Percentiles rank a stretch among this genome's conserved stretches.
Evolutionary conservation across 2,888 invertebrate genomes (phyloP).

Genomic region (Plagiodera versicolora): DNA sequence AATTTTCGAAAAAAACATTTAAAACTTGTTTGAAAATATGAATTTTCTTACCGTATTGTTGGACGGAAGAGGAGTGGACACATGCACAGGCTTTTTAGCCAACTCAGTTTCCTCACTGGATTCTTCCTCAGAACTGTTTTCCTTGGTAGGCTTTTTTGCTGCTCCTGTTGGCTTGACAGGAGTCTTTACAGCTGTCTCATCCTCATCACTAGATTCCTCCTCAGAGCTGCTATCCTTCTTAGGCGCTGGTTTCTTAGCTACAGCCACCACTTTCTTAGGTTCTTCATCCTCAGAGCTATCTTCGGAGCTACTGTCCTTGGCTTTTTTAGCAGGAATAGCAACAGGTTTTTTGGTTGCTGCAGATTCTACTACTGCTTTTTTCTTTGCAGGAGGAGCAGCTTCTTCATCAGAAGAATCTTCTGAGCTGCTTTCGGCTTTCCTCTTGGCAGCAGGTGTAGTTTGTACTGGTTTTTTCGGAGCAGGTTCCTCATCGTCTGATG

Average conservation of each 20-base stretch:
- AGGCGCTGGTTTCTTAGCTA: constrained; percentile 14
- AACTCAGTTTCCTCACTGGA: too few relatives aligned
- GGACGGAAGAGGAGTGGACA: too few relatives aligned
- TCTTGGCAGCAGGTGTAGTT: constrained; percentile 1
- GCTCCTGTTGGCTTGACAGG: constrained; percentile 36
- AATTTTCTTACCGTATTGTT: too few relatives aligned
- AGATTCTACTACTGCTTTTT: neutral
- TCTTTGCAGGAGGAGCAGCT: constrained; percentile 19
- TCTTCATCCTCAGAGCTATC: constrained; percentile 36
- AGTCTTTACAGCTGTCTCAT: constrained; percentile 36
- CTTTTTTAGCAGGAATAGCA: constrained; percentile 20
- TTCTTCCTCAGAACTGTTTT: too few relatives aligned
- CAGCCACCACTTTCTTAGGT: constrained; percentile 23
- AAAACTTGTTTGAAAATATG: too few relatives aligned
- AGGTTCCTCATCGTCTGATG: neutral
- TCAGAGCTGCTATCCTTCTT: constrained; percentile 46
- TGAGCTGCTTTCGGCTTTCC: constrained; percentile 32
- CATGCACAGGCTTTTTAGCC: too few relatives aligned
- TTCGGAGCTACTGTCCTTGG: constrained; percentile 27
- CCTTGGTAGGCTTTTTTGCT: constrained; percentile 32
- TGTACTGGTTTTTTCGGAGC: neutral
- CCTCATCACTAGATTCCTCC: constrained; percentile 38
- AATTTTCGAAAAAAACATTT: too few relatives aligned
- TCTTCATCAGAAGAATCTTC: constrained; percentile 41
- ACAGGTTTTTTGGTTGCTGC: constrained; percentile 17